Evolutionary conservation across 2,888 invertebrate species (phyloP).

Genomic region (Napeogenes inachia): DNA sequence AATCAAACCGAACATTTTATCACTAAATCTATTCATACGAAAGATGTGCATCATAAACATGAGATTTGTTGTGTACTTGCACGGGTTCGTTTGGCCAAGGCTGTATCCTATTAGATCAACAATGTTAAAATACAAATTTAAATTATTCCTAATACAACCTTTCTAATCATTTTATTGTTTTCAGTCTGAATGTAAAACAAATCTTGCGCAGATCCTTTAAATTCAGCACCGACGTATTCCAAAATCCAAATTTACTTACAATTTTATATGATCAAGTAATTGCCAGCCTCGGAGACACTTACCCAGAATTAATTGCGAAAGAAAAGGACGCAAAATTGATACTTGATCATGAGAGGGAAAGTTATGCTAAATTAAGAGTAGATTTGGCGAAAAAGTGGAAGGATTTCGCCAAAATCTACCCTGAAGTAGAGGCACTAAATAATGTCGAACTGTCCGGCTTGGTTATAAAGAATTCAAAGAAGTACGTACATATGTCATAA

Average conservation of each 20-base stretch:
- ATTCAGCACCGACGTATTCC: constrained; percentile 60
- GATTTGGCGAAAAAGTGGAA: constrained; percentile 80
- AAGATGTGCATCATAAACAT: too few relatives aligned
- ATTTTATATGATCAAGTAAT: constrained; percentile 82
- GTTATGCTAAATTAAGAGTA: constrained; percentile 77
- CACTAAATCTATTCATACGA: too few relatives aligned
- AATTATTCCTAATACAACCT: not conserved
- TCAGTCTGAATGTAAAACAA: constrained; percentile 65
- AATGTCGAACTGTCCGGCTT: constrained; percentile 81
- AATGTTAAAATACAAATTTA: not conserved
- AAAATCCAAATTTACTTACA: constrained; percentile 70
- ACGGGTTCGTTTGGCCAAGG: too few relatives aligned
- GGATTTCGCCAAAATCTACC: constrained; percentile 75
- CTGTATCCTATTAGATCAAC: too few relatives aligned
- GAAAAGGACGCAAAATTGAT: constrained; percentile 81
- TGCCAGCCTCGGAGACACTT: constrained; percentile 81
- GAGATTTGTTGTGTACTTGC: too few relatives aligned
- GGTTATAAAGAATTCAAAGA: constrained; percentile 84
- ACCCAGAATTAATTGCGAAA: constrained; percentile 84
- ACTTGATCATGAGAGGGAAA: constrained; percentile 82
- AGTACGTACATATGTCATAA: constrained; percentile 41
- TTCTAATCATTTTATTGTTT: constrained; percentile 29
- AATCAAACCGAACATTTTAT: too few relatives aligned
- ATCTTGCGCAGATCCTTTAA: constrained; percentile 66
- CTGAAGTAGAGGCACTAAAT: constrained; percentile 77